Percentiles rank a stretch among this genome's conserved stretches.
Evolutionary conservation across 1,140 invertebrate genomes (phyloP).

Genomic region (Cydia strobilella): DNA sequence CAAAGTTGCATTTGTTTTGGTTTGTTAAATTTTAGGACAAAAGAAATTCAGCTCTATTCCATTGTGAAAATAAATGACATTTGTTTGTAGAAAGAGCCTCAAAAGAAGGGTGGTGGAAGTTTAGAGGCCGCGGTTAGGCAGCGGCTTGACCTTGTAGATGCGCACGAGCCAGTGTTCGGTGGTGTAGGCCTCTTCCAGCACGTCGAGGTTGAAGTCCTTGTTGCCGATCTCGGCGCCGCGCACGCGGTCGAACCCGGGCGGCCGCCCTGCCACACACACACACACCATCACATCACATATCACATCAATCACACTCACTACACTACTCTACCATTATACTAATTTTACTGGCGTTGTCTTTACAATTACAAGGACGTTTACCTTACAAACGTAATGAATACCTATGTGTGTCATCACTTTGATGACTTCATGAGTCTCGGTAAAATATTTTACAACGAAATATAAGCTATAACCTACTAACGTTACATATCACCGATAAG

Average conservation of each 20-base stretch:
- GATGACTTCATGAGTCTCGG: background rate
- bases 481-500: background rate
- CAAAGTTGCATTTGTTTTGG: background rate
- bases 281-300: too few relatives aligned
- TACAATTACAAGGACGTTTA: too few relatives aligned
- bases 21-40: background rate
- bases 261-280: slow-evolving; percentile 82
- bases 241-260: slow-evolving; percentile 94
- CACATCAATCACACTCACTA: background rate
- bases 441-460: background rate
- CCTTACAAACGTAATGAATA: too few relatives aligned
- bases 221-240: slow-evolving; percentile 96
- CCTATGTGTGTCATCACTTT: too few relatives aligned
- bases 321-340: background rate
- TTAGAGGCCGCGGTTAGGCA: slow-evolving; percentile 90
- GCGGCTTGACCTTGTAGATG: slow-evolving; percentile 96
- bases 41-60: background rate
- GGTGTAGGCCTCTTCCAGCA: slow-evolving; percentile 96
- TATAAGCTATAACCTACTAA: background rate
- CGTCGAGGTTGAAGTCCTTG: slow-evolving; percentile 96
- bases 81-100: background rate
- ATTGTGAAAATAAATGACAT: background rate
- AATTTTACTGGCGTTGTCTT: too few relatives aligned
- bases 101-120: background rate
- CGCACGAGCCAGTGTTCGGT: slow-evolving; percentile 97